A percentile compares a stretch with the other conserved stretches of the same genome.
These are phyloP conservation scores for Drosophila sturtevanti DNA, from an alignment of 1,140 invertebrate species.

Conservation along the genomic window DNA sequence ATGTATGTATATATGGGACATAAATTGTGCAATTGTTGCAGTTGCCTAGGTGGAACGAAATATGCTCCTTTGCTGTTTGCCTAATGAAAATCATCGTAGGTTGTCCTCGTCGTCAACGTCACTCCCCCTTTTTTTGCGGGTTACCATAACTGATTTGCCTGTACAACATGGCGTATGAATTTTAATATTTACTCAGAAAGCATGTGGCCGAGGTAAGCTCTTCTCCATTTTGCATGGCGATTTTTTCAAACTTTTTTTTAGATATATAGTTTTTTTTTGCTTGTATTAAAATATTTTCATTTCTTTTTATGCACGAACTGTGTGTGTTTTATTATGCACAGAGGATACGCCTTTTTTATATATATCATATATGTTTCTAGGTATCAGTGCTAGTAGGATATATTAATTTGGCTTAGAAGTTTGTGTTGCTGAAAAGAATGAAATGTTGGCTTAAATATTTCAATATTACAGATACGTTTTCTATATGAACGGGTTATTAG, in stretches of 20 bases:
- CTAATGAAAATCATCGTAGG: constrained; percentile 70
- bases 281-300: constrained; percentile 49
- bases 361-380: not conserved
- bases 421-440: not conserved
- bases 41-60: constrained; percentile 32
- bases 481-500: too few relatives aligned
- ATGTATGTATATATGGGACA: constrained; percentile 61
- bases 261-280: constrained; percentile 23
- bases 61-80: constrained; percentile 69
- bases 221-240: constrained; percentile 26
- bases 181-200: constrained; percentile 71
- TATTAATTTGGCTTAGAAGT: not conserved
- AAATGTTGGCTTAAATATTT: not conserved
- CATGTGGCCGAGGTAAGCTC: constrained; percentile 36
- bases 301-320: constrained; percentile 20
- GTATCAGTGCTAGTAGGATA: not conserved
- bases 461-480: too few relatives aligned
- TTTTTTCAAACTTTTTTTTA: constrained; percentile 1
- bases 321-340: constrained; percentile 15
- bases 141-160: constrained; percentile 60
- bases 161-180: constrained; percentile 78
- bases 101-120: constrained; percentile 32
- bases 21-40: constrained; percentile 78
- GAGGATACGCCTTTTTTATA: not conserved
- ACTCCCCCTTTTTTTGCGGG: not conserved